These are phyloP conservation scores for Elaphurus davidianus DNA, from an alignment of 2,113 vertebrate genomes.

Conservation along the genomic window DNA sequence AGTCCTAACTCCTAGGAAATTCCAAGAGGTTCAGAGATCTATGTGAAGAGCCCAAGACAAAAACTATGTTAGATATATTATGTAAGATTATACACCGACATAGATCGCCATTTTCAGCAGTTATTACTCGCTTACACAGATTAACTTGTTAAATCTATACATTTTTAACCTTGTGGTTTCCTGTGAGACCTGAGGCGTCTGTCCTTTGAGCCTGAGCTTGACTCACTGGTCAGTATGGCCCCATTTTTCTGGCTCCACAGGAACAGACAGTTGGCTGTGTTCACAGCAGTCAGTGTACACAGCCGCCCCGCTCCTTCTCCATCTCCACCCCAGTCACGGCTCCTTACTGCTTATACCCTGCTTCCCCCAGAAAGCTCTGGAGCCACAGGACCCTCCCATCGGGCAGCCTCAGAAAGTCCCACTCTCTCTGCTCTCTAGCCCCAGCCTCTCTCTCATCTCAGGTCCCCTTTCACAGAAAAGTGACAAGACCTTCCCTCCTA, in stretches of 20 bases:
- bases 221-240: too few relatives aligned
- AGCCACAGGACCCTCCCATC: background rate
- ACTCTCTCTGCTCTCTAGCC: background rate
- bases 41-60: background rate
- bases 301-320: too few relatives aligned
- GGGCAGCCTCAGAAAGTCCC: background rate
- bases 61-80: background rate
- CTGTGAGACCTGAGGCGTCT: background rate
- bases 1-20: background rate
- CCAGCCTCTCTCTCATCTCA: background rate
- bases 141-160: background rate
- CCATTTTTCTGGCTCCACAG: background rate
- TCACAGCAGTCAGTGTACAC: background rate
- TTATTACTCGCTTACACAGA: background rate
- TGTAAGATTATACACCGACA: background rate
- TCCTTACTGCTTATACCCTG: background rate
- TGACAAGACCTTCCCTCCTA: background rate
- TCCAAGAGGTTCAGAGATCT: background rate
- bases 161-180: background rate
- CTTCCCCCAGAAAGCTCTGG: background rate
- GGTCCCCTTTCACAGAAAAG: background rate
- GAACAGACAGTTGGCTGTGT: background rate
- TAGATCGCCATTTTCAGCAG: background rate
- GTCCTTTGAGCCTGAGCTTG: background rate
- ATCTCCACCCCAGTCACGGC: background rate